Conservation (phyloP, 1,140 invertebrate species). For the Helicoverpa zea region DNA sequence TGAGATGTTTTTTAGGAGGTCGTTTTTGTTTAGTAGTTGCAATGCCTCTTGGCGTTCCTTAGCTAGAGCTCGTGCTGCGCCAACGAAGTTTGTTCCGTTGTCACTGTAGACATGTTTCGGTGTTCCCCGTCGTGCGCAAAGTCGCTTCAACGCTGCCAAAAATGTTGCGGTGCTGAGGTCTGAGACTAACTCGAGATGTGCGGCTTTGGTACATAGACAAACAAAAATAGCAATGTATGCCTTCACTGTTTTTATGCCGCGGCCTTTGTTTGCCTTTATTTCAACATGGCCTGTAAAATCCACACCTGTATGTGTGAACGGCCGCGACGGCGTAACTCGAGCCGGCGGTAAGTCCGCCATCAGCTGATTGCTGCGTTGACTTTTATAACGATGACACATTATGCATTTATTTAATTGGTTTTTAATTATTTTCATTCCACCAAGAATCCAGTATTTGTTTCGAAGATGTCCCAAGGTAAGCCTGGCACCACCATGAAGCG, state of each 20-base stretch:
- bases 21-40: conserved; percentile 17
- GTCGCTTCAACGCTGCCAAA: conserved; percentile 60
- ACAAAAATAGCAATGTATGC: conserved; percentile 66
- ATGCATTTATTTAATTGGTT: conserved; percentile 48
- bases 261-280: conserved; percentile 52
- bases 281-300: conserved; percentile 54
- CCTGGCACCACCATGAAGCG: conserved; percentile 64
- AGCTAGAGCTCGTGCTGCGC: conserved; percentile 58
- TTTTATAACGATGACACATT: conserved; percentile 52
- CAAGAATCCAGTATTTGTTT: conserved; percentile 64
- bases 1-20: conserved; percentile 21
- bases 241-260: conserved; percentile 51
- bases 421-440: conserved; percentile 50
- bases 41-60: conserved; percentile 1
- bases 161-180: conserved; percentile 65
- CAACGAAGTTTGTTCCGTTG: conserved; percentile 73
- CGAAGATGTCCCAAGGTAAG: conserved; percentile 55
- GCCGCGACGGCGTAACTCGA: conserved; percentile 41
- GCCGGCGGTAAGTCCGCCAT: conserved; percentile 50
- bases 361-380: conserved; percentile 51
- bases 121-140: conserved; percentile 57
- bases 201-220: conserved; percentile 66
- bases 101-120: conserved; percentile 60
- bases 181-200: conserved; percentile 63
- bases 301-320: conserved; percentile 53